Evolutionary conservation across 2,888 invertebrate genomes (phyloP).

Genomic region (Papilio elwesi): DNA sequence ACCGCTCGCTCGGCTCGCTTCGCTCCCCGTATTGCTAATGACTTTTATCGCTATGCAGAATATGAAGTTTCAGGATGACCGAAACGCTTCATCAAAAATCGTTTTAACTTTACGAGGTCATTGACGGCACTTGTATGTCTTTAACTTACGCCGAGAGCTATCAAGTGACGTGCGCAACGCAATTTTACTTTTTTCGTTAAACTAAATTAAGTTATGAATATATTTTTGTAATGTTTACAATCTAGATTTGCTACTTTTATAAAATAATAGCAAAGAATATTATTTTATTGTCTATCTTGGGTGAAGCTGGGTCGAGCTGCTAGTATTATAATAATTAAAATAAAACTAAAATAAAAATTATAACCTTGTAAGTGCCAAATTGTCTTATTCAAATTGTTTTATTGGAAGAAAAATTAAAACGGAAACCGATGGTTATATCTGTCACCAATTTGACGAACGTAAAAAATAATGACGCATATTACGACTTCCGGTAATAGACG

Average conservation of each 20-base stretch:
- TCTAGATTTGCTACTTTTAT: too few relatives aligned
- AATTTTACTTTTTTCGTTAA: neutral
- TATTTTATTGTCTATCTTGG: too few relatives aligned
- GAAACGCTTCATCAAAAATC: conserved; percentile 36
- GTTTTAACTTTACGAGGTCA: conserved; percentile 27
- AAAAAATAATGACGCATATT: conserved; percentile 20
- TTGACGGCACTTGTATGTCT: conserved; percentile 27
- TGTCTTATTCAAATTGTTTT: too few relatives aligned
- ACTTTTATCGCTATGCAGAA: conserved; percentile 51
- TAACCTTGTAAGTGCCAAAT: too few relatives aligned
- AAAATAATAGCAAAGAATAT: too few relatives aligned
- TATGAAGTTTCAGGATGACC: conserved; percentile 37
- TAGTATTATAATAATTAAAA: too few relatives aligned
- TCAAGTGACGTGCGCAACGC: conserved; percentile 3
- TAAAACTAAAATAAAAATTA: too few relatives aligned
- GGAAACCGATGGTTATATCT: neutral
- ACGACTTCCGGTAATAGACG: conserved; percentile 22
- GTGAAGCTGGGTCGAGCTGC: too few relatives aligned
- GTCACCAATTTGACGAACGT: conserved; percentile 2
- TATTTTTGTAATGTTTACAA: too few relatives aligned
- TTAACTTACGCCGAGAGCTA: conserved; percentile 3
- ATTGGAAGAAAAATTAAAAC: conserved; percentile 1
- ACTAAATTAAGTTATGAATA: neutral
- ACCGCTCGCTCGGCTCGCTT: conserved; percentile 31
- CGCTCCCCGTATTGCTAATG: conserved; percentile 54